Evolutionary conservation across 92 coral and sea anemone species (phyloP).

Genomic region (Epizoanthus ramosus): DNA sequence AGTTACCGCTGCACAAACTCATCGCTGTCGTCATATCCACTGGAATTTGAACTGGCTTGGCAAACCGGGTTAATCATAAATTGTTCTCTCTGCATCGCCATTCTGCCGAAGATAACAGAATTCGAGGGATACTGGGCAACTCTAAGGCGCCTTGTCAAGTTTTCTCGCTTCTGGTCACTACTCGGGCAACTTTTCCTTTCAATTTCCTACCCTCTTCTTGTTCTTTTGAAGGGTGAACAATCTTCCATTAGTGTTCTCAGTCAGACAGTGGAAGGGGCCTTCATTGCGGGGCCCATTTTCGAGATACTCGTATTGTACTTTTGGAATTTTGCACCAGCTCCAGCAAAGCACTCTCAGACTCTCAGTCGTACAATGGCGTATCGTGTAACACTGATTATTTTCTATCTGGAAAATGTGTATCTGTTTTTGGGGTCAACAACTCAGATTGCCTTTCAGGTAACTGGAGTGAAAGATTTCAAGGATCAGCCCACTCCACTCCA

Average conservation of each 20-base stretch:
- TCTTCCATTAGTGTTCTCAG: neutral
- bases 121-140: constrained; percentile 43
- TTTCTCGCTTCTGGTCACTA: constrained; percentile 38
- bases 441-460: constrained; percentile 53
- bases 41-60: constrained; percentile 26
- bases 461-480: constrained; percentile 27
- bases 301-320: constrained; percentile 4
- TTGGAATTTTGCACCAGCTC: constrained; percentile 50
- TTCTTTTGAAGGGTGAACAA: constrained; percentile 13
- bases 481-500: constrained; percentile 25
- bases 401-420: constrained; percentile 43
- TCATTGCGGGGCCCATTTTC: constrained; percentile 25
- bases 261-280: constrained; percentile 19
- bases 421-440: constrained; percentile 27
- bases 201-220: constrained; percentile 35
- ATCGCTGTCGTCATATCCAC: neutral
- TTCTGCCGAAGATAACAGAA: constrained; percentile 38
- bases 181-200: constrained; percentile 16
- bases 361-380: constrained; percentile 2
- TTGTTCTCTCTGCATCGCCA: constrained; percentile 31
- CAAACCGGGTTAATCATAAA: constrained; percentile 32
- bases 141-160: constrained; percentile 41
- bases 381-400: constrained; percentile 24
- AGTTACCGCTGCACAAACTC: constrained; percentile 23
- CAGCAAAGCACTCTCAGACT: constrained; percentile 3